A percentile compares a stretch with the other conserved stretches of the same genome.
These are phyloP conservation scores for Lepeophtheirus salmonis DNA, from an alignment of 1,140 invertebrate genomes.

Conservation along the genomic window DNA sequence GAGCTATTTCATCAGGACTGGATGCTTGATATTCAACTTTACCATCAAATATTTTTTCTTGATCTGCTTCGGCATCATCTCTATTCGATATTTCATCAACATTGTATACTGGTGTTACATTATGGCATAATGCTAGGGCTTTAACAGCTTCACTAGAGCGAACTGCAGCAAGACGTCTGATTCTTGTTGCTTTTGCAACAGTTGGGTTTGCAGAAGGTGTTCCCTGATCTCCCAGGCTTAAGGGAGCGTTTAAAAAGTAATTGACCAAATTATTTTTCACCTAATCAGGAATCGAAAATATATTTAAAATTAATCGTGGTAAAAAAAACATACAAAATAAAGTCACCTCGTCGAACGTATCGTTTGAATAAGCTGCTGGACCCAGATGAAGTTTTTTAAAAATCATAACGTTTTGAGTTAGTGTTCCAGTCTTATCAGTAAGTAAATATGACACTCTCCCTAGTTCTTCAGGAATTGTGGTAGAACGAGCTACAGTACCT, in stretches of 20 bases:
- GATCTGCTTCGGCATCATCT: slow-evolving; percentile 15
- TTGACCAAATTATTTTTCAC: no score
- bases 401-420: slow-evolving; percentile 98
- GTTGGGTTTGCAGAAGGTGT: no score
- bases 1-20: slow-evolving; percentile 86
- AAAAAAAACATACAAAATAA: no score
- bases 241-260: no score
- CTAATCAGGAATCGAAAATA: no score
- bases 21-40: slow-evolving; percentile 55
- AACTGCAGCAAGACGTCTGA: slow-evolving; percentile 36
- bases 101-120: slow-evolving; percentile 94
- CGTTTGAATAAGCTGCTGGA: slow-evolving; percentile 62
- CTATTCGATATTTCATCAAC: slow-evolving; percentile 28
- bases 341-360: slow-evolving; percentile 64
- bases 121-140: slow-evolving; percentile 89
- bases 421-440: slow-evolving; percentile 93
- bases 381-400: slow-evolving; percentile 84
- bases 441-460: slow-evolving; percentile 84
- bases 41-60: background rate
- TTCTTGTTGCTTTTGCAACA: no score
- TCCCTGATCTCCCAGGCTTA: background rate
- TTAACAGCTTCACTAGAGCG: slow-evolving; percentile 72
- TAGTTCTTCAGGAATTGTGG: slow-evolving; percentile 95
- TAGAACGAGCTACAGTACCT: slow-evolving; percentile 90
- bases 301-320: no score